Conservation (phyloP, 1,140 invertebrate species). For the Pseudachorutes palmiensis region DNA sequence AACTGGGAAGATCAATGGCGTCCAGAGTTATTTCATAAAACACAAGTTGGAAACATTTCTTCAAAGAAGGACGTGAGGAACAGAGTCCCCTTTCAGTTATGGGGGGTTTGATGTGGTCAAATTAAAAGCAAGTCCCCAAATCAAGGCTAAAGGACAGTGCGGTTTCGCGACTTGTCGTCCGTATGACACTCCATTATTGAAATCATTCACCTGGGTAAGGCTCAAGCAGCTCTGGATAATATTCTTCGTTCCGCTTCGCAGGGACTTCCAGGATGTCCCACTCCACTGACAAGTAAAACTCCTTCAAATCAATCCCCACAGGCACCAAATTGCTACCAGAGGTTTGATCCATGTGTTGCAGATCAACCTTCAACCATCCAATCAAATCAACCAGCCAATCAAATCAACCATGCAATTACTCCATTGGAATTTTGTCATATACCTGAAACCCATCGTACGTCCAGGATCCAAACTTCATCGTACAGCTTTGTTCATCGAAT, state of each 20-base stretch:
- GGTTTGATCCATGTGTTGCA: conserved; percentile 71
- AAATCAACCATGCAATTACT: neutral
- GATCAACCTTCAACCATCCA: conserved; percentile 58
- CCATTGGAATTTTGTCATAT: conserved; percentile 7
- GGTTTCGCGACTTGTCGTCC: neutral
- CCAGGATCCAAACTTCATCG: conserved; percentile 59
- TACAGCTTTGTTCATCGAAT: conserved; percentile 51
- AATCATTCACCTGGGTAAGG: conserved; percentile 6
- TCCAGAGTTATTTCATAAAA: no score
- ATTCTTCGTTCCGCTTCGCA: conserved; percentile 75
- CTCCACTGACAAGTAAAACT: conserved; percentile 88
- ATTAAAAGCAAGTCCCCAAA: no score
- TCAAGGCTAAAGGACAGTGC: no score
- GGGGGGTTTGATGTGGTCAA: no score
- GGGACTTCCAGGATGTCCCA: conserved; percentile 90
- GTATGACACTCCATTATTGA: neutral
- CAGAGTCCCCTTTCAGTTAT: no score
- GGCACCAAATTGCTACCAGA: conserved; percentile 66
- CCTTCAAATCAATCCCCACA: conserved; percentile 77
- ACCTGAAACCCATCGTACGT: conserved; percentile 85
- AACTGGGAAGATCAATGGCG: no score
- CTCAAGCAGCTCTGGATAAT: conserved; percentile 10
- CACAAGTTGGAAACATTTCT: no score
- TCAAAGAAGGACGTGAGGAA: no score
- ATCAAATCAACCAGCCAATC: conserved; percentile 17